Evolutionary conservation across 2,113 vertebrate species (phyloP).

Genomic region (Osmerus mordax): DNA sequence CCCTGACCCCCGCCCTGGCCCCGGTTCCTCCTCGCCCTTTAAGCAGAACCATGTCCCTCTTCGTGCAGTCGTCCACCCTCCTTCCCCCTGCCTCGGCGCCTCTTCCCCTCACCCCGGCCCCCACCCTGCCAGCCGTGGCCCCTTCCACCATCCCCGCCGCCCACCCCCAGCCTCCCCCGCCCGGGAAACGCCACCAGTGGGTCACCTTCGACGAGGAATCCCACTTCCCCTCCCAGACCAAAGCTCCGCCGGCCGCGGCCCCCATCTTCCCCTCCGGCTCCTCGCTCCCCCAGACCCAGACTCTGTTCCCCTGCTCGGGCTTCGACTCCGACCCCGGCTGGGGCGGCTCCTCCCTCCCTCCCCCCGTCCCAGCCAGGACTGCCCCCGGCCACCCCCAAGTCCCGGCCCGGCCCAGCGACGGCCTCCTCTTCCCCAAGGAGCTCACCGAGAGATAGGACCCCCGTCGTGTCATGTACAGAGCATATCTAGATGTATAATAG

Average conservation of each 20-base stretch:
- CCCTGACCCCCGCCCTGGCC: not conserved
- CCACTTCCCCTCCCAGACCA: slow-evolving; percentile 33
- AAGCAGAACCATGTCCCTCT: slow-evolving; percentile 27
- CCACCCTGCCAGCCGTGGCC: slow-evolving; percentile 41
- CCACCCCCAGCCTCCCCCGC: slow-evolving; percentile 44
- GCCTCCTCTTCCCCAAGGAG: slow-evolving; percentile 63
- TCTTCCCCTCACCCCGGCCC: slow-evolving; percentile 38
- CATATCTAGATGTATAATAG: slow-evolving; percentile 54
- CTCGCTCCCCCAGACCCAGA: slow-evolving; percentile 41
- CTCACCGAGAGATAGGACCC: slow-evolving; percentile 80
- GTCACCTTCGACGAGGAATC: slow-evolving; percentile 80
- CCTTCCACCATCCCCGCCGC: slow-evolving; percentile 43
- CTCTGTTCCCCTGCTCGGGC: slow-evolving; percentile 48
- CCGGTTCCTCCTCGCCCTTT: slow-evolving; percentile 32
- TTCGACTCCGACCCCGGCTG: slow-evolving; percentile 69
- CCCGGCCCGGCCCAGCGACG: slow-evolving; percentile 51
- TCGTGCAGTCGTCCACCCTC: slow-evolving; percentile 41
- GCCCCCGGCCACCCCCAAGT: slow-evolving; percentile 57
- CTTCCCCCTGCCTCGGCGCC: slow-evolving; percentile 44
- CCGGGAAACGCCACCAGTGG: slow-evolving; percentile 75
- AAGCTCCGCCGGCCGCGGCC: slow-evolving; percentile 19
- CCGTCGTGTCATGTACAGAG: not conserved
- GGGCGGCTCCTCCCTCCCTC: slow-evolving; percentile 68
- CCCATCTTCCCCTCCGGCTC: slow-evolving; percentile 27
- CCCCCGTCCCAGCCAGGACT: slow-evolving; percentile 73